Evolutionary conservation across 2,797 vertebrate species (phyloP).

Genomic region (Chelon auratus): DNA sequence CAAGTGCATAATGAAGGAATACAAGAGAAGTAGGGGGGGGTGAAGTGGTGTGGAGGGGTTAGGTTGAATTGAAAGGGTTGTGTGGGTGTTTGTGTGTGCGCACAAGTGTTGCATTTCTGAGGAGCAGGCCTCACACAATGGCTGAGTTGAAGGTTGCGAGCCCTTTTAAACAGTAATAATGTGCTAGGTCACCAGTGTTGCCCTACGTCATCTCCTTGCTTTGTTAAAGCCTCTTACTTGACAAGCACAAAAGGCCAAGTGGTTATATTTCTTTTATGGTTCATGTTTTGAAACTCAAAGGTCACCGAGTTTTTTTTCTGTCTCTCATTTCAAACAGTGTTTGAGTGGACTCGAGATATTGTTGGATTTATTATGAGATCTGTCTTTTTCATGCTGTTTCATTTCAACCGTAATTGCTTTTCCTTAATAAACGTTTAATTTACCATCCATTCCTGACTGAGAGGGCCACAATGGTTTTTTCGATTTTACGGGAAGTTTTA

Average conservation of each 20-base stretch:
- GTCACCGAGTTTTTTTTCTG: not conserved
- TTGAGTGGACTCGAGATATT: slow-evolving; percentile 5
- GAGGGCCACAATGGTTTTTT: not conserved
- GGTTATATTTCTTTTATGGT: slow-evolving; percentile 28
- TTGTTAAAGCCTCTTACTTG: slow-evolving; percentile 46
- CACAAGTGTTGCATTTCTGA: slow-evolving; percentile 68
- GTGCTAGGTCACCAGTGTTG: slow-evolving; percentile 47
- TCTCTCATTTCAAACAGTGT: not conserved
- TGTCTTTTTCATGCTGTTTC: slow-evolving; percentile 6
- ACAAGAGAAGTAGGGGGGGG: slow-evolving; percentile 37
- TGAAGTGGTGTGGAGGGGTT: slow-evolving; percentile 36
- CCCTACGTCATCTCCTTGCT: slow-evolving; percentile 27
- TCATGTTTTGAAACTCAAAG: slow-evolving; percentile 21
- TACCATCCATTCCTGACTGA: not conserved
- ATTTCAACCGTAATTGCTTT: slow-evolving; percentile 2
- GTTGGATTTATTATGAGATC: not conserved
- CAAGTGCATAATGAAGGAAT: slow-evolving; percentile 82
- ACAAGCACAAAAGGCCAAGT: slow-evolving; percentile 19
- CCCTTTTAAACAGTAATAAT: slow-evolving; percentile 60
- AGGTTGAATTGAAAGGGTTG: slow-evolving; percentile 59
- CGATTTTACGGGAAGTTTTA: not conserved
- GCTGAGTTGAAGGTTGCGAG: slow-evolving; percentile 71
- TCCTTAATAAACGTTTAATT: not conserved
- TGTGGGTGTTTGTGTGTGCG: slow-evolving; percentile 63
- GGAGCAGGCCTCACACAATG: slow-evolving; percentile 65